Percentiles rank a stretch among this genome's conserved stretches.
These are phyloP conservation scores for Rotaria socialis DNA, from an alignment of 2,888 invertebrate genomes.

Conservation along the genomic window DNA sequence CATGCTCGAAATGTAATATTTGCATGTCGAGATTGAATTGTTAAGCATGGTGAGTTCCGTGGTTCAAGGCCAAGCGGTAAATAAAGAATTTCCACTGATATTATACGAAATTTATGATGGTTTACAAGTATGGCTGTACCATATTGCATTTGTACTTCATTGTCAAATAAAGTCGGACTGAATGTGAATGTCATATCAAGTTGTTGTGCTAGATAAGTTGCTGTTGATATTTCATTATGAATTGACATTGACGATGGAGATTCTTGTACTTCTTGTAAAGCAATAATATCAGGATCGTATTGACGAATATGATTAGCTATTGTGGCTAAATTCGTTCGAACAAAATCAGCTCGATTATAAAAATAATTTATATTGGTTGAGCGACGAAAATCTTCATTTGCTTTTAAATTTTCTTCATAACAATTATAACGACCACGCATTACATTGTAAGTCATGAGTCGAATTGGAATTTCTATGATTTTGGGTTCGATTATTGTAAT, in stretches of 20 bases:
- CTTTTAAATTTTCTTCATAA: slow-evolving; percentile 9
- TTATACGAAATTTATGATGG: background rate
- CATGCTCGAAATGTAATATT: background rate
- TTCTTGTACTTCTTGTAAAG: slow-evolving; percentile 29
- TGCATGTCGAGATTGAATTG: background rate
- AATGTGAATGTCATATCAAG: background rate
- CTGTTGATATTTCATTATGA: background rate
- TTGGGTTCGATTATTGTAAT: background rate
- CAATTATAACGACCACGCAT: slow-evolving; percentile 31
- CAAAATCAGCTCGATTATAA: background rate
- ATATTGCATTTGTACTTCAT: slow-evolving; percentile 35
- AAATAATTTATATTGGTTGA: background rate
- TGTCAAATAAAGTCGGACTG: slow-evolving; percentile 26
- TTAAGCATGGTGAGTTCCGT: background rate
- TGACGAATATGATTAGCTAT: slow-evolving; percentile 6
- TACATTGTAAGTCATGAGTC: background rate
- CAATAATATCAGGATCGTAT: slow-evolving; percentile 6
- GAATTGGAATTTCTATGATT: background rate
- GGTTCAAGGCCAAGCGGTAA: slow-evolving; percentile 17
- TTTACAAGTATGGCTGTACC: background rate
- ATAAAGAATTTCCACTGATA: background rate
- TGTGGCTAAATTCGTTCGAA: background rate
- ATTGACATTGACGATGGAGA: background rate
- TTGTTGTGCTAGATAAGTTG: background rate
- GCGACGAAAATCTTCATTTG: background rate